A percentile compares a stretch with the other conserved stretches of the same genome.
phyloP scores from a whole-genome alignment of 1,140 invertebrate genomes.

The Drosophila albomicans region DNA sequence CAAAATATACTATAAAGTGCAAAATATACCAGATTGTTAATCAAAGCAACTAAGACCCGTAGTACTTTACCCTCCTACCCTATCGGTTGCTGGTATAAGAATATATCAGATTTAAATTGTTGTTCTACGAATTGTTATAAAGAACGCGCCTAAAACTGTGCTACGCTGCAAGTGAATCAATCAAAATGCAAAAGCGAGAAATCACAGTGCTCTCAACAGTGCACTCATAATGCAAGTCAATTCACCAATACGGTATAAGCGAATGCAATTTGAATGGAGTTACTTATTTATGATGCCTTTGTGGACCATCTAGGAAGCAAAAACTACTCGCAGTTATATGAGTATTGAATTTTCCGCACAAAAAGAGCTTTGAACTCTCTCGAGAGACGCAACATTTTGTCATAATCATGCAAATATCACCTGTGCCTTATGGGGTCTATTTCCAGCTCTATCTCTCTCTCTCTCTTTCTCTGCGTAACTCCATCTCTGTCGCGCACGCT shows the following conservation, averaged over 20 bases:
- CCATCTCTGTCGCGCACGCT: background rate
- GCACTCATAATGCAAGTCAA: slow-evolving; percentile 18
- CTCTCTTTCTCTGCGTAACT: background rate
- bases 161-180: slow-evolving; percentile 5
- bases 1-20: too few species aligned
- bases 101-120: too few species aligned
- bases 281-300: slow-evolving; percentile 24
- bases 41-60: too few species aligned
- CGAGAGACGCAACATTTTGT: slow-evolving; percentile 50
- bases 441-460: background rate
- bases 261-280: slow-evolving; percentile 46
- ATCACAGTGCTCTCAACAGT: background rate
- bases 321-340: slow-evolving; percentile 13
- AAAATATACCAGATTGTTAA: too few species aligned
- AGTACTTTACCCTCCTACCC: too few species aligned
- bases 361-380: slow-evolving; percentile 63
- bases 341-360: slow-evolving; percentile 29
- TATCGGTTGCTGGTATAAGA: too few species aligned
- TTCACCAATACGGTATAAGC: slow-evolving; percentile 35
- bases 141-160: slow-evolving; percentile 40
- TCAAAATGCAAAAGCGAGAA: background rate
- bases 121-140: too few species aligned
- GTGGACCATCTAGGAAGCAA: slow-evolving; percentile 33
- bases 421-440: slow-evolving; percentile 44
- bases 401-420: slow-evolving; percentile 82